Conservation (phyloP, 2,113 vertebrate genomes). For the Anguilla rostrata region DNA sequence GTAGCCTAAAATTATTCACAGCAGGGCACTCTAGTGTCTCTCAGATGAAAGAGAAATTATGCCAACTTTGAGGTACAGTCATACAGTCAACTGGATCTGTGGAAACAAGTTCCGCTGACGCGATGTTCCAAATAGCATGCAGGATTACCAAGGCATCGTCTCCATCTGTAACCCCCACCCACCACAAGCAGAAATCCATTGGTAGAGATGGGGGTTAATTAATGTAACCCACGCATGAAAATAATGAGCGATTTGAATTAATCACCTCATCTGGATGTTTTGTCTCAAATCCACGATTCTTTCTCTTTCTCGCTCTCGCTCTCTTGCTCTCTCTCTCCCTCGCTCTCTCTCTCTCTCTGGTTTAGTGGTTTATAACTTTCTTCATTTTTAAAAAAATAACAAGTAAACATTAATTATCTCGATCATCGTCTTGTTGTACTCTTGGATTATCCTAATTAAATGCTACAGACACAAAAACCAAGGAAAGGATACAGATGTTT, state of each 20-base stretch:
- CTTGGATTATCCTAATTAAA: not conserved
- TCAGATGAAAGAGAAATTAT: no score
- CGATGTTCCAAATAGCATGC: slow-evolving; percentile 53
- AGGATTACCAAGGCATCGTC: slow-evolving; percentile 42
- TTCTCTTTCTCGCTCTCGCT: not conserved
- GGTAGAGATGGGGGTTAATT: slow-evolving; percentile 55
- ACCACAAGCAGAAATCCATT: slow-evolving; percentile 40
- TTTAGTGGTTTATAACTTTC: not conserved
- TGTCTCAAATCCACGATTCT: not conserved
- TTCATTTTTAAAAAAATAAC: not conserved
- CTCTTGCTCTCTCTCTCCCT: not conserved
- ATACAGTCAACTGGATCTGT: slow-evolving; percentile 25
- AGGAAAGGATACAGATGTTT: slow-evolving; percentile 19
- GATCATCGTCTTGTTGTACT: slow-evolving; percentile 13
- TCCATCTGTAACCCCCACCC: slow-evolving; percentile 61
- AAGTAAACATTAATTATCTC: slow-evolving; percentile 17
- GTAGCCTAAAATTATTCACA: not conserved
- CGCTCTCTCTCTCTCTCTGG: not conserved
- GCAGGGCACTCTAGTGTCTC: not conserved
- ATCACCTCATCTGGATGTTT: slow-evolving; percentile 61
- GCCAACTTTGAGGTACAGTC: not conserved
- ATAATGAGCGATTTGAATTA: slow-evolving; percentile 53
- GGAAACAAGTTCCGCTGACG: slow-evolving; percentile 43
- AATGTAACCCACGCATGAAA: slow-evolving; percentile 48
- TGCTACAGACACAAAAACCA: not conserved